Evolutionary conservation across 2,888 invertebrate genomes (phyloP), one percentile per base, ranked within the genome.

Genomic region (Flexamia atlantica): DNA sequence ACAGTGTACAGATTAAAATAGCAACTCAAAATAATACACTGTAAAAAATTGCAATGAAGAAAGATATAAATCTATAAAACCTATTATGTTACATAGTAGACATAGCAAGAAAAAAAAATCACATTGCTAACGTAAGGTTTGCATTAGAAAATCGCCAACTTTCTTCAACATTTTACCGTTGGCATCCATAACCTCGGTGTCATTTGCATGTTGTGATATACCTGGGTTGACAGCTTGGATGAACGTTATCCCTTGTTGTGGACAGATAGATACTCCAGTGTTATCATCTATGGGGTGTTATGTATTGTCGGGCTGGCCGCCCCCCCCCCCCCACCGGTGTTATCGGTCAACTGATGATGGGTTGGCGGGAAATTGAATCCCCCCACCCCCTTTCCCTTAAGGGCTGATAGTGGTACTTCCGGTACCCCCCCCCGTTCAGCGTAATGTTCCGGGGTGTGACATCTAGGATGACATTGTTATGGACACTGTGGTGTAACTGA

Each of bases 361-460:
- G 57, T 57, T 57, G 57, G 57, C 57, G 57, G 57, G 57, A 57
- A 57, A 57, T 57, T 57, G 57, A 57, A 57, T 57, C 57, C 57
- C 57, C 57, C 57, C 36, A 36, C 36, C 36, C 36, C 36, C 36
- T 36, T n/a, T 57, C 57, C 57, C 57, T 23, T n/a, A 9, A 57
- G 46, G 46, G 46, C 57, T 57, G 57, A 57, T 57, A 57, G 23
- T 57, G 57, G 57, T 23, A 57, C 57, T 57, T 57, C 57, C 57
- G 20, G 57, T 23, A 57, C 57, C 20, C 57, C 57, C 57, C 46
- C 46, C 46, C 46, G 46, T 36, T 46, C n/a, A 46, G 7, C 57
- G 9, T 36, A 57, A 57, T 57, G 57, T 57, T 57, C 57, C 57
- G 57, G n/a, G n/a, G 46, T 17, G 46, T 17, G 46, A 57, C 57